These are phyloP conservation scores for Amphiduros pacificus DNA, from an alignment of 2,888 invertebrate species.

Conservation along the genomic window DNA sequence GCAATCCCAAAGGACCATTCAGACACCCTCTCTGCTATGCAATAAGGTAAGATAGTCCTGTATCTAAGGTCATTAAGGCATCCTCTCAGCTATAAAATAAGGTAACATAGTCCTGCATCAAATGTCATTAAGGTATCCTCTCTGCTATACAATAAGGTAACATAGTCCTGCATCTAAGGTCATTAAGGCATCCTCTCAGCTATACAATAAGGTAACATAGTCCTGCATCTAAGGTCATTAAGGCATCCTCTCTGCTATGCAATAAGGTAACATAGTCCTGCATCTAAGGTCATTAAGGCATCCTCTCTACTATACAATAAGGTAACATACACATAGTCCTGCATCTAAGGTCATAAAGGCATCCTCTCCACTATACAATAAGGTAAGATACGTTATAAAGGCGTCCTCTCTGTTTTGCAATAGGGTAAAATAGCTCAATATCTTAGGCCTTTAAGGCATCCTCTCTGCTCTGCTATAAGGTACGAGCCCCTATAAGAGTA, in stretches of 20 bases:
- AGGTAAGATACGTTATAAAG: neutral
- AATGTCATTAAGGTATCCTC: neutral
- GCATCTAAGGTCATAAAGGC: too few relatives aligned
- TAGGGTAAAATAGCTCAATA: too few relatives aligned
- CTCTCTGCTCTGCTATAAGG: too few relatives aligned
- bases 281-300: neutral
- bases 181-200: neutral
- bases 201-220: too few relatives aligned
- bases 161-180: neutral
- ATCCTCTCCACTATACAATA: neutral
- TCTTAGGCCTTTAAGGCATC: too few relatives aligned
- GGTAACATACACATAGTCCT: too few relatives aligned
- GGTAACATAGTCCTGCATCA: too few relatives aligned
- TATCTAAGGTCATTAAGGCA: neutral
- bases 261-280: neutral
- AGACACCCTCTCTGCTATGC: conserved; percentile 3
- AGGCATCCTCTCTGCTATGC: conserved; percentile 1
- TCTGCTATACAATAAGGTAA: conserved; percentile 1
- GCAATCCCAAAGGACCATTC: neutral
- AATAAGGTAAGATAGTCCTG: neutral
- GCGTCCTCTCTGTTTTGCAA: too few relatives aligned
- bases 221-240: too few relatives aligned
- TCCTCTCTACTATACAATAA: too few relatives aligned
- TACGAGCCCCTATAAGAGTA: too few relatives aligned
- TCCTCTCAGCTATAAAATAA: too few relatives aligned